phyloP scores from a whole-genome alignment of 2,797 vertebrate genomes.

The Sebastiscus tertius region DNA sequence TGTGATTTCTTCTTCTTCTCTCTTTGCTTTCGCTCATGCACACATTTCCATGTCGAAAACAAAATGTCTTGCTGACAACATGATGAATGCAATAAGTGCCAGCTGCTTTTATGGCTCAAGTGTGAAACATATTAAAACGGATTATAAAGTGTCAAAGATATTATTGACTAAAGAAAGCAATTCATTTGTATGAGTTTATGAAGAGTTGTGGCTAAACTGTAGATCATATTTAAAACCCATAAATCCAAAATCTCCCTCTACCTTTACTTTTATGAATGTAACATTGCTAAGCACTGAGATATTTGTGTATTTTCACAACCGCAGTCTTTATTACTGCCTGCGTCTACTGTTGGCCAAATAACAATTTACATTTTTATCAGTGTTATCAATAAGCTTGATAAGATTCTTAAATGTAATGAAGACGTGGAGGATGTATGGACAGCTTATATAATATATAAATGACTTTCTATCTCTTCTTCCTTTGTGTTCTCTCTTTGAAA shows the following conservation, averaged over 20 bases:
- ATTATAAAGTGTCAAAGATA: constrained; percentile 50
- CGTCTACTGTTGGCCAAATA: neutral
- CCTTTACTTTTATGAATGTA: neutral
- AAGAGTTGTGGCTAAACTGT: constrained; percentile 13
- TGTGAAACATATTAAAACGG: constrained; percentile 39
- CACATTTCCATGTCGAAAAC: constrained; percentile 29
- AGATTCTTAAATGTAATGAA: neutral
- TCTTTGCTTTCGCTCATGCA: constrained; percentile 37
- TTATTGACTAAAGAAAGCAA: constrained; percentile 22
- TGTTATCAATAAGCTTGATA: neutral
- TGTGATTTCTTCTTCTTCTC: constrained; percentile 49
- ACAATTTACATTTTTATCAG: neutral
- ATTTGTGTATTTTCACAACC: neutral
- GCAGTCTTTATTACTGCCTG: neutral
- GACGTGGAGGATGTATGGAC: too few species aligned
- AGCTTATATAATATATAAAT: neutral
- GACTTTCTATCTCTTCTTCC: neutral
- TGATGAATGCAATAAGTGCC: constrained; percentile 66
- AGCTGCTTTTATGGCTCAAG: constrained; percentile 48
- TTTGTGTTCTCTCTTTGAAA: neutral
- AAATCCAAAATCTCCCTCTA: neutral
- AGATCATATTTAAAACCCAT: neutral
- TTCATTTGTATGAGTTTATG: constrained; percentile 29
- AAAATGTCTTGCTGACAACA: constrained; percentile 54
- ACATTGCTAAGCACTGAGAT: neutral